These are phyloP conservation scores for Phalera bucephala DNA, from an alignment of 2,888 invertebrate species.

Conservation along the genomic window DNA sequence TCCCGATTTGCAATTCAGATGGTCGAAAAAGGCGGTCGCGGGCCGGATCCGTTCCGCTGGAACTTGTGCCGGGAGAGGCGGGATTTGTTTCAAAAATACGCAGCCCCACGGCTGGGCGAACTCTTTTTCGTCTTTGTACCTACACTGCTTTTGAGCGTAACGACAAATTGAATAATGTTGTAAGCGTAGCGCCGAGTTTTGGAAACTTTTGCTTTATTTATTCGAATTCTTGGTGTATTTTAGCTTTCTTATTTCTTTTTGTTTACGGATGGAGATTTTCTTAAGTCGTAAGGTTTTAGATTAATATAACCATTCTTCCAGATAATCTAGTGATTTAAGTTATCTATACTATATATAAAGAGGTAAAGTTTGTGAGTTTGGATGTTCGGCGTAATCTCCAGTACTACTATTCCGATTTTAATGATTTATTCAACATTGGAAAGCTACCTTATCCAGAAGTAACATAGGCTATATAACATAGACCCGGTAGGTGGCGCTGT, in stretches of 20 bases:
- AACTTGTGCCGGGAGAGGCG: conserved; percentile 58
- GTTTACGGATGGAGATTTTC: no score
- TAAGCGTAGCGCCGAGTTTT: conserved; percentile 41
- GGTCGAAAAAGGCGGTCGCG: conserved; percentile 73
- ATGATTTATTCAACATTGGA: no score
- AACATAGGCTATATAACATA: no score
- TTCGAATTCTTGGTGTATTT: conserved; percentile 26
- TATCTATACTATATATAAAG: no score
- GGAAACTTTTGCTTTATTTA: conserved; percentile 30
- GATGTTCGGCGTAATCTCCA: no score
- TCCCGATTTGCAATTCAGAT: conserved; percentile 80
- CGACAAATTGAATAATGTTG: conserved; percentile 71
- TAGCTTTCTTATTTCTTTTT: conserved; percentile 30
- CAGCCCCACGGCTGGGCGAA: conserved; percentile 45
- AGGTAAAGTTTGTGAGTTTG: no score
- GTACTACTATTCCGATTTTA: no score
- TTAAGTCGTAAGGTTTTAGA: no score
- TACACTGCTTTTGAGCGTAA: conserved; percentile 57
- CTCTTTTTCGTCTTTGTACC: conserved; percentile 53
- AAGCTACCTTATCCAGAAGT: no score
- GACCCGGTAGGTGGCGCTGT: no score
- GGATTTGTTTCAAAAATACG: conserved; percentile 76
- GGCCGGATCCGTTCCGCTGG: conserved; percentile 50
- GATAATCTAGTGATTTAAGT: no score
- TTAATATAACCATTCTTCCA: no score